Base-by-base conservation (phyloP, 2,113 vertebrate genomes). In the Neolamprologus devosi region DNA sequence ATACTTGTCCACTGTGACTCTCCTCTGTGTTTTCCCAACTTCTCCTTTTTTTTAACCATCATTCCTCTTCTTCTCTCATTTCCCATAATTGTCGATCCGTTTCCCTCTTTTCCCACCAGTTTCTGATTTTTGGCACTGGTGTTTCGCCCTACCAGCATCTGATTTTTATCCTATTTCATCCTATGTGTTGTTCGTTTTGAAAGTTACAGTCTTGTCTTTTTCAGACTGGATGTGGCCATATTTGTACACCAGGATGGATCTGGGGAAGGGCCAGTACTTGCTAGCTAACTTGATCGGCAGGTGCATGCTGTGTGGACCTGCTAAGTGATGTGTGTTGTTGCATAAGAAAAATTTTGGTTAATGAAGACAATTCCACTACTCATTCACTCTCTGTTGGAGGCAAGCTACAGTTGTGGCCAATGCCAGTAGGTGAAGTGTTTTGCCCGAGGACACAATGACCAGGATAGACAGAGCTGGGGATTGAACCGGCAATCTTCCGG, bases 1-100 rank as follows among this genome's bases (percentile, higher is more conserved):
- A 60, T 35, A 78, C 82, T 84, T 80, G 54, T 86, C 81, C 86
- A 73, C 82, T 85, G 57, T 80, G 60, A 85, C 87, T 88, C 82
- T 73, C 68, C 85, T 86, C 70, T 82, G 80, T 90, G 83, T 84
- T 92, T 86, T 81, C 75, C 81, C 70, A 54, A 42, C 23, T 47
- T 75, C 40, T 73, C 21, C 35, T 42, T 28, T 17, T 83, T 82
- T 79, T 68, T 17, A 0, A 16, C 80, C 53, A 30, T 85, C 80
- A 86, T 78, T 92, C 90, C 82, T 86, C 81, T 33, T 86, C 89
- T 85, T 89, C 88, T 91, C 85, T 84, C 21, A 47, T 93, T 91
- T 91, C 87, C 54, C 57, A 81, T 86, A 90, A 87, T 91, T 86
- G 82, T 85, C 63, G 35, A 16, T 92, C 88, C 12, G 8, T 28